These are phyloP conservation scores for Indri indri DNA, from an alignment of 2,113 vertebrate species.

Conservation along the genomic window DNA sequence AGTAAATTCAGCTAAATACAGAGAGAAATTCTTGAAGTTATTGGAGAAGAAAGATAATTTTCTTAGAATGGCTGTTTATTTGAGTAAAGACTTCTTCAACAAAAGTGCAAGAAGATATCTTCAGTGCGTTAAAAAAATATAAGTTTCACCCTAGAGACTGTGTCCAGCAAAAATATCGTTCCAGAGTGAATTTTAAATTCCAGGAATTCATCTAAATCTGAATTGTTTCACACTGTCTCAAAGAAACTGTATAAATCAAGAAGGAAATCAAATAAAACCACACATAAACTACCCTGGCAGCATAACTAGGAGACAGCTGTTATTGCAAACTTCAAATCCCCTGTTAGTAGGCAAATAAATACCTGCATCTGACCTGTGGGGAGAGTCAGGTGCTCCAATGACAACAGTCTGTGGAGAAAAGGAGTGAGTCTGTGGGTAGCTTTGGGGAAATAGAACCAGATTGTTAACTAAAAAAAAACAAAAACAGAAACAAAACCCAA, in stretches of 20 bases:
- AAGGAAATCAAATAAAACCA: no score
- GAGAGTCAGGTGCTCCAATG: no score
- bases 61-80: not conserved
- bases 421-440: not conserved
- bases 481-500: no score
- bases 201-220: not conserved
- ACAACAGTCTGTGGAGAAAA: not conserved
- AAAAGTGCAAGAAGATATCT: accelerated
- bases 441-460: not conserved
- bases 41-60: not conserved
- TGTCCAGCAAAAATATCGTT: not conserved
- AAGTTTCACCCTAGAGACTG: not conserved
- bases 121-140: accelerated
- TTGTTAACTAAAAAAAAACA: no score
- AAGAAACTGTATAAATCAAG: not conserved
- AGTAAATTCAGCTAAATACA: not conserved
- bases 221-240: not conserved
- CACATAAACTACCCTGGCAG: accelerated
- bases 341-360: not conserved
- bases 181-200: not conserved
- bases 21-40: not conserved
- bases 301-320: accelerated
- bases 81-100: not conserved
- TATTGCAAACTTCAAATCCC: not conserved
- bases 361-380: no score